Conservation (phyloP, 64 coral and sea anemone genomes). For the Montipora sp. region DNA sequence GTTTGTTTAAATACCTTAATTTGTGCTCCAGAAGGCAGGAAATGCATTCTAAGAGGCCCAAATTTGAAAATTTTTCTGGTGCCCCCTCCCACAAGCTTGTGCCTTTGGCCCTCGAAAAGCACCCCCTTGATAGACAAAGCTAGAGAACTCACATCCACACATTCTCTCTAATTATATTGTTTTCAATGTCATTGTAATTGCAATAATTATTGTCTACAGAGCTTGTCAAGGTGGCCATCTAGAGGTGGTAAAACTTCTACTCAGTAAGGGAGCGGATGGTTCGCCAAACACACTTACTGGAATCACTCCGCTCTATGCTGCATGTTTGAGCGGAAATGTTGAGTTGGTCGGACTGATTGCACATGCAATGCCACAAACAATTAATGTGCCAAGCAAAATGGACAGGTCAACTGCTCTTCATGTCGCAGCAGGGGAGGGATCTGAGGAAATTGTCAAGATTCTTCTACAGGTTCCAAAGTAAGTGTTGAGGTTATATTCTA, state of each 20-base stretch:
- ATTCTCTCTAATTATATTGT: no score
- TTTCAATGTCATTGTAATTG: background rate
- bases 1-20: no score
- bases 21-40: no score
- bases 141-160: no score
- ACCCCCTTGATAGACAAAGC: no score
- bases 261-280: slow-evolving; percentile 71
- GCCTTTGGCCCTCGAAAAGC: no score
- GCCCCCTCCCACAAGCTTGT: no score
- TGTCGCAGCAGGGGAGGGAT: slow-evolving; percentile 82
- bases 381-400: slow-evolving; percentile 78
- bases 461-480: slow-evolving; percentile 84
- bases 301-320: slow-evolving; percentile 92
- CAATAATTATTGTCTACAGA: slow-evolving; percentile 21
- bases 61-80: no score
- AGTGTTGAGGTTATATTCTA: background rate
- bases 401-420: slow-evolving; percentile 81
- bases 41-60: no score
- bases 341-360: slow-evolving; percentile 78
- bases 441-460: slow-evolving; percentile 72
- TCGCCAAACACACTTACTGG: slow-evolving; percentile 79
- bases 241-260: slow-evolving; percentile 80
- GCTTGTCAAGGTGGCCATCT: slow-evolving; percentile 77
- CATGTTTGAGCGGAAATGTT: slow-evolving; percentile 74
- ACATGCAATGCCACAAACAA: slow-evolving; percentile 67